These are phyloP conservation scores for Ephydatia muelleri DNA, from an alignment of 37 sponge, comb jelly and placozoan species.

Conservation along the genomic window DNA sequence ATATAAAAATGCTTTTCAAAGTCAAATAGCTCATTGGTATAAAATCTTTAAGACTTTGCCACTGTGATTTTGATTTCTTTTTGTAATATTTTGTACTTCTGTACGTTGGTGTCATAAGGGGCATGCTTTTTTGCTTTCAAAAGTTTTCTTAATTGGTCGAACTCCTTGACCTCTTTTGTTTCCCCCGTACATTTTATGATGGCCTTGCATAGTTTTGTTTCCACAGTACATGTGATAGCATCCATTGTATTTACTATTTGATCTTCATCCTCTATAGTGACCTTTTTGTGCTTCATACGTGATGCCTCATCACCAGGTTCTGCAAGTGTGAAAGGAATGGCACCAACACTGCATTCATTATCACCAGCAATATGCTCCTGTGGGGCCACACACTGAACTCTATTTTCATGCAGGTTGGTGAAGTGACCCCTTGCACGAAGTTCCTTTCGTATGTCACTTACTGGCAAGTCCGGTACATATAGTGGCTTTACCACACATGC, in stretches of 20 bases:
- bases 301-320: neutral
- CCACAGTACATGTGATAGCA: neutral
- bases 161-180: neutral
- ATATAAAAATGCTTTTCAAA: neutral
- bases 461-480: neutral
- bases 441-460: constrained; percentile 3
- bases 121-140: neutral
- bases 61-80: neutral
- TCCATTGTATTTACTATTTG: neutral
- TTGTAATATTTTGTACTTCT: neutral
- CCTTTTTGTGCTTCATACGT: neutral
- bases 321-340: neutral
- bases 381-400: neutral
- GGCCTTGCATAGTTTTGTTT: neutral
- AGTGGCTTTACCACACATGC: constrained; percentile 12
- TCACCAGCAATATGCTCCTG: neutral
- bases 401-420: neutral
- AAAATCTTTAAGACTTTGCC: neutral
- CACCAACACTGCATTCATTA: neutral
- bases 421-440: constrained; percentile 10
- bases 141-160: neutral
- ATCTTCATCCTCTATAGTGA: neutral
- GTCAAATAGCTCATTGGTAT: neutral
- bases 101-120: neutral
- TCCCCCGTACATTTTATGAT: neutral